phyloP scores from a whole-genome alignment of 2,797 vertebrate species.

The Parauchenoglanis punctatus region DNA sequence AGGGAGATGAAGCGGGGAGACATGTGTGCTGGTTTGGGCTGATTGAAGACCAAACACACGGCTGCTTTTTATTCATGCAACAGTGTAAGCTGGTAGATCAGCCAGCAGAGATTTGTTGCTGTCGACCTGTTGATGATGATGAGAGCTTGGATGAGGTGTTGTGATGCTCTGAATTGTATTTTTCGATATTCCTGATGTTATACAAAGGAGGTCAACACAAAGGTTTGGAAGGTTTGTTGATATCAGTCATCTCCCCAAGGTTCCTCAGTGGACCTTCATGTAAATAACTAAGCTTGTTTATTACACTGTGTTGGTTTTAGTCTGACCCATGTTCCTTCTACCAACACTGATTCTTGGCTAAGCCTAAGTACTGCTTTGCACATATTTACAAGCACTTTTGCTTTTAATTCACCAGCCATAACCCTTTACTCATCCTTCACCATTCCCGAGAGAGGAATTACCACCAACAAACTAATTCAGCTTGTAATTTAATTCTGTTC shows the following conservation, averaged over 20 bases:
- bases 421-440: constrained; percentile 20
- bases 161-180: not conserved
- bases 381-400: not conserved
- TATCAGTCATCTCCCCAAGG: not conserved
- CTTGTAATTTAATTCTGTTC: constrained; percentile 49
- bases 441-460: constrained; percentile 26
- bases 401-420: constrained; percentile 9
- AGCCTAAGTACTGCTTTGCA: not conserved
- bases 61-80: constrained; percentile 2
- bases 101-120: not conserved
- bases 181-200: not conserved
- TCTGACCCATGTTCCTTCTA: not conserved
- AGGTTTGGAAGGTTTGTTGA: not conserved
- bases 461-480: constrained; percentile 39
- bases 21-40: constrained; percentile 4
- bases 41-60: constrained; percentile 12
- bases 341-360: not conserved
- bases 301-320: not conserved
- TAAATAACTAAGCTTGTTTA: not conserved
- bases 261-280: not conserved
- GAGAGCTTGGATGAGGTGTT: not conserved
- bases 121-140: not conserved
- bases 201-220: not conserved
- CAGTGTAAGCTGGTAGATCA: constrained; percentile 4
- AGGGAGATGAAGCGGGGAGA: not conserved